A percentile compares a stretch with the other conserved stretches of the same genome.
These are phyloP conservation scores for Okapia johnstoni DNA, from an alignment of 2,113 vertebrate species.

Conservation along the genomic window DNA sequence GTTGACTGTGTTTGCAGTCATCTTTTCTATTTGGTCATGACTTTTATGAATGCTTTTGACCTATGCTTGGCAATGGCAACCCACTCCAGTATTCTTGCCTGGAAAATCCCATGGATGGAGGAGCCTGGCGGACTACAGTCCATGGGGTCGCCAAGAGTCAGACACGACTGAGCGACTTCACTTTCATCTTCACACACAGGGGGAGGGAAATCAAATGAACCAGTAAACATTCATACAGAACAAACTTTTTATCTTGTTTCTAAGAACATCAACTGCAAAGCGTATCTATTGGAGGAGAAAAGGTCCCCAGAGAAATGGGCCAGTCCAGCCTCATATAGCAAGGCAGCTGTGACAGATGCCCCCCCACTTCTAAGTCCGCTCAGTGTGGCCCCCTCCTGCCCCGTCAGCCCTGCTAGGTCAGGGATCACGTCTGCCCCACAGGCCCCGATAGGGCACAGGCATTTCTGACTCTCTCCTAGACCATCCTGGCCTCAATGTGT, in stretches of 20 bases:
- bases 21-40: not conserved
- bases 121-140: not conserved
- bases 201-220: not conserved
- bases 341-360: not conserved
- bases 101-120: not conserved
- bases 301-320: not conserved
- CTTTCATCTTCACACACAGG: not conserved
- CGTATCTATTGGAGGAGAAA: not conserved
- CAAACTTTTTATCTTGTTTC: not conserved
- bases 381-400: not conserved
- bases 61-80: not conserved
- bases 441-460: not conserved
- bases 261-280: not conserved
- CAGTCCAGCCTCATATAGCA: not conserved
- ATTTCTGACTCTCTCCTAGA: not conserved
- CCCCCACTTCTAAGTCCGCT: not conserved
- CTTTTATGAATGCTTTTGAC: not conserved
- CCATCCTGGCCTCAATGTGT: not conserved
- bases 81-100: not conserved
- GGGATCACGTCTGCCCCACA: not conserved
- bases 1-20: not conserved
- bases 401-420: not conserved
- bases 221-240: not conserved
- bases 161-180: not conserved
- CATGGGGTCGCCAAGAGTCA: not conserved